Evolutionary conservation across 2,888 invertebrate genomes (phyloP), one percentile per base, ranked within the genome.

Genomic region (Eristalis arbustorum): DNA sequence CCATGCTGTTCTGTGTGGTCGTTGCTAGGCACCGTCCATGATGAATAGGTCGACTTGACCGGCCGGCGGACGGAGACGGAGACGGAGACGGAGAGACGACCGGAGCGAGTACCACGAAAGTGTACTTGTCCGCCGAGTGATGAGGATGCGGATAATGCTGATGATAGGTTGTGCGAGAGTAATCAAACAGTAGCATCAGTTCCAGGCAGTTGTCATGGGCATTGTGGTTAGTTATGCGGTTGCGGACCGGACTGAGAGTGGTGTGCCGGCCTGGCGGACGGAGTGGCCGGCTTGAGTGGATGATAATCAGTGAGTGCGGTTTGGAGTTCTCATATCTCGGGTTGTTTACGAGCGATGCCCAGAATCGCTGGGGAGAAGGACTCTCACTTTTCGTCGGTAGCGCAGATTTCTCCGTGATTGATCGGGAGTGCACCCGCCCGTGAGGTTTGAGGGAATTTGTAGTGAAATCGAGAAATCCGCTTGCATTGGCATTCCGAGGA

Each of bases 161-260:
- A 84, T 84, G 84, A 84, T 84, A 79, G 84, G 79, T 84, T 84
- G 74, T 84, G 84, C 71, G 74, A 84, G 84, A 80, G 84, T 72
- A 80, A 84, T 84, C 84, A 84, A 84, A 84, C 84, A 84, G 84
- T 84, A 84, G 84, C 84, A 84, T 84, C 84, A 84, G 84, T 84
- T 84, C 74, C 84, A 84, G 79, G 84, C 84, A 84, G 84, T 84
- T 84, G 80, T 84, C 84, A 84, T 84, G 84, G 84, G 66, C 61
- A 72, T 80, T 75, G 84, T 31, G 84, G 84, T 84, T 75, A 71
- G 84, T 79, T 80, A 18, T 49, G 49, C 67, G 80, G 80, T 83
- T 80, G 84, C 62, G 80, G 75, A 75, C 18, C 74, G 71, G 59
- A 78, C 61, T 61, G 59, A 66, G 61, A 18, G 34, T 56, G 23